Evolutionary conservation across 2,113 vertebrate species (phyloP).

Genomic region (Planiliza haematocheilus): DNA sequence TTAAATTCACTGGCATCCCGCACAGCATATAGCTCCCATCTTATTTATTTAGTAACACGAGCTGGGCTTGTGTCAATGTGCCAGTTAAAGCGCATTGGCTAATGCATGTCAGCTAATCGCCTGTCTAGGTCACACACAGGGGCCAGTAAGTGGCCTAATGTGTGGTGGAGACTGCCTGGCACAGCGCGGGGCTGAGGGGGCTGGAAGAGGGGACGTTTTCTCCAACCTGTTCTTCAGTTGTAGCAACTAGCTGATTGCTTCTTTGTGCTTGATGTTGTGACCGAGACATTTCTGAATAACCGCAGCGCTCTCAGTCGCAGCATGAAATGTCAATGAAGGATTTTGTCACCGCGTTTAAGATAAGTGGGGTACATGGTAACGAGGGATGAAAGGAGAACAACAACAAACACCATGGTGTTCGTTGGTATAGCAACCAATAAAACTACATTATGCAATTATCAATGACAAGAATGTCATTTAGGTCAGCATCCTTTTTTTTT

Average conservation of each 20-base stretch:
- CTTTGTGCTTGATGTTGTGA: neutral
- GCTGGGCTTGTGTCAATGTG: neutral
- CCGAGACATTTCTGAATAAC: neutral
- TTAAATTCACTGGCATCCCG: neutral
- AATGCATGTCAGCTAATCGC: constrained; percentile 27
- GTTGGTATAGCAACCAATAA: no score
- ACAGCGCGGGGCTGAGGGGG: neutral
- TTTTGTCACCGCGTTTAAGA: no score
- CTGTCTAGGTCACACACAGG: constrained; percentile 6
- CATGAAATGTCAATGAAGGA: no score
- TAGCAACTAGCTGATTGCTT: neutral
- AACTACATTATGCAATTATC: no score
- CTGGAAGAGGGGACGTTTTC: no score
- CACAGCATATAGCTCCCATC: neutral
- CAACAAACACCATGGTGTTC: no score
- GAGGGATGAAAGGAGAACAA: no score
- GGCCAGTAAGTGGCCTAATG: constrained; percentile 31
- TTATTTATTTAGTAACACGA: constrained; percentile 14
- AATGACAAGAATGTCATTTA: no score
- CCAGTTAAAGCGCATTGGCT: constrained; percentile 15
- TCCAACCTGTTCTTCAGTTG: neutral
- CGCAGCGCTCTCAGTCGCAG: neutral
- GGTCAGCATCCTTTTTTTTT: no score
- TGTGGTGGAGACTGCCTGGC: constrained; percentile 1
- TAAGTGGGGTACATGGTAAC: no score